Evolutionary conservation across 2,888 invertebrate genomes (phyloP).

Genomic region (Operophtera brumata): DNA sequence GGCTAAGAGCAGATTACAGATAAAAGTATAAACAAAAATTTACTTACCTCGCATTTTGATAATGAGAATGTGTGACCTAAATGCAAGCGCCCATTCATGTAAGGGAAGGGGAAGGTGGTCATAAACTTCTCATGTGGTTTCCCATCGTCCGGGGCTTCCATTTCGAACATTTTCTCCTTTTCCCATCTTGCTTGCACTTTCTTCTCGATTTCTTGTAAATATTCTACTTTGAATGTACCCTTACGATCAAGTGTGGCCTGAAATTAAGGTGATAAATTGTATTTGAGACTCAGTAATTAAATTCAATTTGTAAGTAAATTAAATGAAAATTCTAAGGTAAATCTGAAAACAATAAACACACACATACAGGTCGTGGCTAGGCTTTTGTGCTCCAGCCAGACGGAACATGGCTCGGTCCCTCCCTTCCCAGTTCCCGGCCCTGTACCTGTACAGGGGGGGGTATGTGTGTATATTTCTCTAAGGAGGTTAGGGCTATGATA

Average conservation of each 20-base stretch:
- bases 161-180: slow-evolving; percentile 88
- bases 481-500: no score
- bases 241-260: slow-evolving; percentile 83
- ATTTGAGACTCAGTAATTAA: not conserved
- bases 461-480: no score
- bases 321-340: no score
- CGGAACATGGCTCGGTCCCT: no score
- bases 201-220: slow-evolving; percentile 93
- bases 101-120: slow-evolving; percentile 98
- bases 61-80: slow-evolving; percentile 98
- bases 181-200: slow-evolving; percentile 94
- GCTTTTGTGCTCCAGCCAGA: no score
- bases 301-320: no score
- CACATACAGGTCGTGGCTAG: no score
- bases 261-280: not conserved
- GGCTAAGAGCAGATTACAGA: no score
- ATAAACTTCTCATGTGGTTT: slow-evolving; percentile 90
- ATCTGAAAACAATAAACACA: no score
- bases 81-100: slow-evolving; percentile 99
- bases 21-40: no score
- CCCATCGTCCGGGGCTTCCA: slow-evolving; percentile 86
- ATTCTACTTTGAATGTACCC: slow-evolving; percentile 97
- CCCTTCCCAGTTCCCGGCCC: no score
- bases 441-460: no score
- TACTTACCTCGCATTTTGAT: slow-evolving; percentile 95